These are phyloP conservation scores for Dryoscopus gambensis DNA, from an alignment of 2,113 vertebrate genomes.

Conservation along the genomic window DNA sequence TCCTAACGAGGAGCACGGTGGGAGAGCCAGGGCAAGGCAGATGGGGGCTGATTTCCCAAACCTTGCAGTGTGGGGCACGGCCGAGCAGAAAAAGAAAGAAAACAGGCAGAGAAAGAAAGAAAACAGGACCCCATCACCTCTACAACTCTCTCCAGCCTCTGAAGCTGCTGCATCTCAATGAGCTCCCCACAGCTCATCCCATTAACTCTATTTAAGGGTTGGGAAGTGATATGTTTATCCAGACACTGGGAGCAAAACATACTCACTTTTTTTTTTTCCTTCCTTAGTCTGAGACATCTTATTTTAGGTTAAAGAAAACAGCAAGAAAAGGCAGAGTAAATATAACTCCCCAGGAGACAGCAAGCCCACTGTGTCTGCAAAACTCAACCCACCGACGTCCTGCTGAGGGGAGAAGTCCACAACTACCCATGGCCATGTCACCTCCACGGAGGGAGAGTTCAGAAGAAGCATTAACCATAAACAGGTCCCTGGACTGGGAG, in stretches of 20 bases:
- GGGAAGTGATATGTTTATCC: slow-evolving; percentile 17
- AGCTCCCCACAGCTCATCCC: background rate
- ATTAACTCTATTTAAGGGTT: background rate
- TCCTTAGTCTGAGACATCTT: background rate
- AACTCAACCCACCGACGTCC: accelerated
- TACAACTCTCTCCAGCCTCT: background rate
- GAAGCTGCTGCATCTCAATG: background rate
- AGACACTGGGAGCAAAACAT: slow-evolving; percentile 5
- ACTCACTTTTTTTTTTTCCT: background rate
- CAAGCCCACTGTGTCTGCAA: background rate
- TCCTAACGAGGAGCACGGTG: background rate
- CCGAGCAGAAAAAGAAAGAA: background rate
- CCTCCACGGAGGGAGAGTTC: background rate
- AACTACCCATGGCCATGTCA: background rate
- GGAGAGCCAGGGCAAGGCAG: background rate
- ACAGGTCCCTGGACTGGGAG: background rate
- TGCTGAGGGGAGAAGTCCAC: background rate
- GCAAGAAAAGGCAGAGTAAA: slow-evolving; percentile 1
- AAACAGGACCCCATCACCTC: background rate
- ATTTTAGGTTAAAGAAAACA: slow-evolving; percentile 46
- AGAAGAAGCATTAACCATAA: background rate
- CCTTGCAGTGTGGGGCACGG: background rate
- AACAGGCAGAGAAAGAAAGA: background rate
- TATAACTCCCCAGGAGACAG: slow-evolving; percentile 19
- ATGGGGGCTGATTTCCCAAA: background rate